Conservation (phyloP, 2,113 vertebrate genomes). For the Chelonoidis abingdonii region DNA sequence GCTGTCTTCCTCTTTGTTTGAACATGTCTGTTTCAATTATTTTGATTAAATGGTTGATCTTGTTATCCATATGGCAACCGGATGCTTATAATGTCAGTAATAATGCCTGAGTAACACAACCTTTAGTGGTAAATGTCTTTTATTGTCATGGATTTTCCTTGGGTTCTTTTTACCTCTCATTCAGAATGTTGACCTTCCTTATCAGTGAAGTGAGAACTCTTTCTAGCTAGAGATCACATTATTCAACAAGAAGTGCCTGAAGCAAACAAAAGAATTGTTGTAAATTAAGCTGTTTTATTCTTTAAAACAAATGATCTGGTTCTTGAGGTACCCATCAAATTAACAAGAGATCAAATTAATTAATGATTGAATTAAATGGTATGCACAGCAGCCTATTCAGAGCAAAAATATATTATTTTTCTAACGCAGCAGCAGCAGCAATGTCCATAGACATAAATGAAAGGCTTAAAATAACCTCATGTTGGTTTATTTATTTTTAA, state of each 20-base stretch:
- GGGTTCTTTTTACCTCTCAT: background rate
- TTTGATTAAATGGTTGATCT: background rate
- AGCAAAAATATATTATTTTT: background rate
- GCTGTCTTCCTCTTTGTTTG: background rate
- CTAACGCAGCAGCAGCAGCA: background rate
- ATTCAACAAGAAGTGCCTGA: constrained; percentile 30
- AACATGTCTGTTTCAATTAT: background rate
- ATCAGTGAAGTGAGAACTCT: background rate
- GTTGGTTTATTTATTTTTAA: background rate
- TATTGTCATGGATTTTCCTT: background rate
- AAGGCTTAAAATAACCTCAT: background rate
- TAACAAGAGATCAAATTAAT: background rate
- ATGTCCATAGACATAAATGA: background rate
- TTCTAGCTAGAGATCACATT: constrained; percentile 31
- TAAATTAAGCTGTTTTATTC: background rate
- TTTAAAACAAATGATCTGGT: constrained; percentile 5
- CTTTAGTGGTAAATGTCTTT: background rate
- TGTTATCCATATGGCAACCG: background rate
- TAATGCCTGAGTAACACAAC: background rate
- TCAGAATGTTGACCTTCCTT: background rate
- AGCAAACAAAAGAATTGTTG: constrained; percentile 36
- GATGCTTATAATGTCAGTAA: background rate
- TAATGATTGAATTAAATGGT: background rate
- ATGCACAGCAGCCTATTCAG: background rate
- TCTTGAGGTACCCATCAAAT: constrained; percentile 28